Evolutionary conservation across 2,113 vertebrate species (phyloP), one percentile per base, ranked within the genome.

Genomic region (Boleophthalmus pectinirostris): DNA sequence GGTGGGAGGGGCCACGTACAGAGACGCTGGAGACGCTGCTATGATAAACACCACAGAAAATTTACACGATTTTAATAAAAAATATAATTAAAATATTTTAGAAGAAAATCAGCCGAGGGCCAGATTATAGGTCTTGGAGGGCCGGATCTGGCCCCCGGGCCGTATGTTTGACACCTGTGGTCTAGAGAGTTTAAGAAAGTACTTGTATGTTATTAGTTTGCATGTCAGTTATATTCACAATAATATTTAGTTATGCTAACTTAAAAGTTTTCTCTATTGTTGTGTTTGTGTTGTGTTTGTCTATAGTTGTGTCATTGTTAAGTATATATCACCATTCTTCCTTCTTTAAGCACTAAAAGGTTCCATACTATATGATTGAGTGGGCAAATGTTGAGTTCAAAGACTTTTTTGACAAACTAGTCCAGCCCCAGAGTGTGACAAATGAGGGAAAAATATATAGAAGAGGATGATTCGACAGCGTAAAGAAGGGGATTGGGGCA

Each of bases 401-500:
- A 54, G 75, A 61, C 15, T 25, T 33, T 54, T 65, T 61, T 29
- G 53, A 69, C 25, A 60, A 46, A 47, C 77, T 72, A 51, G 45
- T 60, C 11, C 65, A 56, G 54, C n/a, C 3, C 35, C 12, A 14
- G 8, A 47, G 46, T 2, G 14, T 78, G 43, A 78, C 63, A 35
- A 72, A 73, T 60, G 4, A 16, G 13, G 1, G 33, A 24, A 69
- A 25, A 35, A 72, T 79, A 64, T 12, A 45, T 65, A 79, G 81
- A 61, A 47, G 38, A n/a, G 43, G 56, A 70, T 66, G 38, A 82
- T 54, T 75, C 67, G 73, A 66, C 35, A 10, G 53, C 3, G 5
- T 75, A 67, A 80, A 74, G 73, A 72, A 58, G 58, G 78, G 53
- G 58, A 61, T 16, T 78, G 74, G 71, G 77, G 49, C 72, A 82